These are phyloP conservation scores for Penelope pileata DNA, from an alignment of 2,113 vertebrate species.

Conservation along the genomic window DNA sequence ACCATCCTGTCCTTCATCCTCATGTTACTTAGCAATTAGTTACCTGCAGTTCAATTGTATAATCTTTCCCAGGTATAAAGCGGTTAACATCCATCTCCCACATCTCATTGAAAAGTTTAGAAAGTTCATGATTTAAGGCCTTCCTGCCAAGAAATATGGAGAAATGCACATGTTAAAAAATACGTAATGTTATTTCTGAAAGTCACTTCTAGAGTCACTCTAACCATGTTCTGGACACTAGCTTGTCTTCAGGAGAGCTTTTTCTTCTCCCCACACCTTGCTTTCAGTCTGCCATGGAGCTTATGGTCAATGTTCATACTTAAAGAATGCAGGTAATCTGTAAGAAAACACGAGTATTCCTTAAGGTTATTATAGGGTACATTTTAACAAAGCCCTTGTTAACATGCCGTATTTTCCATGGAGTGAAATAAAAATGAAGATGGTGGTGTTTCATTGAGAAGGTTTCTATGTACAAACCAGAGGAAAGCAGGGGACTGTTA, in stretches of 20 bases:
- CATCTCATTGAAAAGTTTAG: constrained; percentile 80
- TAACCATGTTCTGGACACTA: background rate
- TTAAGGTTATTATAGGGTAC: background rate
- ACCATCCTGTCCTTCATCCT: background rate
- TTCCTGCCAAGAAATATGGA: constrained; percentile 64
- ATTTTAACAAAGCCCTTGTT: background rate
- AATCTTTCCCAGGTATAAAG: constrained; percentile 81
- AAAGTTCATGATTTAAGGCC: constrained; percentile 78
- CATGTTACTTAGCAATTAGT: background rate
- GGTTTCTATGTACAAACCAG: background rate
- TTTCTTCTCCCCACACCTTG: background rate
- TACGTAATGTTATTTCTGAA: background rate
- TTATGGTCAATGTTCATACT: fast-evolving
- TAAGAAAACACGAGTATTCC: background rate
- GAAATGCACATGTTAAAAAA: background rate
- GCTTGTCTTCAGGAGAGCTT: background rate
- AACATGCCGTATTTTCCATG: background rate
- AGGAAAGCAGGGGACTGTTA: background rate
- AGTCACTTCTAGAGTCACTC: background rate
- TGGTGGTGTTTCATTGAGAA: background rate
- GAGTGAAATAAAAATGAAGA: background rate
- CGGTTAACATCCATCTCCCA: constrained; percentile 83
- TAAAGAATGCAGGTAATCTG: background rate
- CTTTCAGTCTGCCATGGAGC: background rate
- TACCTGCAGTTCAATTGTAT: constrained; percentile 84